Base-by-base conservation (phyloP, 2,888 invertebrate genomes). In the Hipparchia sbordonii region DNA sequence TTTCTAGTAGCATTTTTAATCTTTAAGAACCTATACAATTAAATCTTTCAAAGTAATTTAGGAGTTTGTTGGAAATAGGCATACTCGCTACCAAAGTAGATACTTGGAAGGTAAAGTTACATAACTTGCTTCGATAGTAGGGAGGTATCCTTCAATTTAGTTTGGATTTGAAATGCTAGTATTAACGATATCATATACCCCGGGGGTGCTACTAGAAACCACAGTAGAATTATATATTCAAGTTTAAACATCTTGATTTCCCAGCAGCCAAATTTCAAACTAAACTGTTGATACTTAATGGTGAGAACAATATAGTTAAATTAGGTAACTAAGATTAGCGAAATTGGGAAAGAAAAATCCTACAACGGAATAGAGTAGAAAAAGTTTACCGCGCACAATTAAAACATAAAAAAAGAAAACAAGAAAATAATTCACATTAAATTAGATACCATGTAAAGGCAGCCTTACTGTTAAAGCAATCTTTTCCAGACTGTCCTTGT, bases 171-270 rank as follows among this genome's bases (percentile, higher is more conserved):
- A 73, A 73, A 70, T 73, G 68, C 57, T 60, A 60, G 59, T 70
- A 66, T 61, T 52, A 72, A 61, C 70, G 23, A 51, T 59, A 60
- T 67, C 59, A 39, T 39, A 59, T 23, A 10, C 59, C 77, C 77
- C 78, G 23, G 33, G 83, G 82, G 87, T 76, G 72, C 72, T 67
- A 82, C 79, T 80, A 82, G 80, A 85, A 84, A 84, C 86, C 86
- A 85, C 83, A 82, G 81, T 81, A 79, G 84, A 77, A 54, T 62
- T 62, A 67, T 83, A 72, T 74, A 78, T 82, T 81, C 83, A 87
- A 89, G 86, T 88, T 89, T 85, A 81, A 68, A 79, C 85, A 85
- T 89, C 89, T 91, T 89, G 90, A 92, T 92, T 91, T 92, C 92
- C 92, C 91, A 78, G 82, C 82, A 85, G 92, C 84, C 88, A 78